Conservation (phyloP, 1,140 invertebrate genomes). For the Brachionus plicatilis region DNA sequence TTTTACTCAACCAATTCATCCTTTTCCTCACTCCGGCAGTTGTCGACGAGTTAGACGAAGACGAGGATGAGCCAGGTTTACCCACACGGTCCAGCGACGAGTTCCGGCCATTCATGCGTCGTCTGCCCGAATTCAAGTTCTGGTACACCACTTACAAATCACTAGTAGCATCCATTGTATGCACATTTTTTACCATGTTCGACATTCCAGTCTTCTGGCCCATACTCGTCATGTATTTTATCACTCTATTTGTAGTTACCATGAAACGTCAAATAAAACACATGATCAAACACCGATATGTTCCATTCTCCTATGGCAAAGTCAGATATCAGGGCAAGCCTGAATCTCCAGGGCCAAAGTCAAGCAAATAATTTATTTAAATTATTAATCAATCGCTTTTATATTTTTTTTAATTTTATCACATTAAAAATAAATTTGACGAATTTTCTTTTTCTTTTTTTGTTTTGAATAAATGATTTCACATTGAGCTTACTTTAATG, state of each 20-base stretch:
- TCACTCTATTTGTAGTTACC: slow-evolving; percentile 92
- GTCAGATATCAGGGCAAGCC: slow-evolving; percentile 63
- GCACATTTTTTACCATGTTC: slow-evolving; percentile 94
- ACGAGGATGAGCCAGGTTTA: slow-evolving; percentile 70
- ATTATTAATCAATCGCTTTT: background rate
- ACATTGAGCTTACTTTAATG: background rate
- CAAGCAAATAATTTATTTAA: slow-evolving; percentile 31
- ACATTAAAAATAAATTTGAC: background rate
- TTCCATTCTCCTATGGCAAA: slow-evolving; percentile 96
- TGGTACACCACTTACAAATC: slow-evolving; percentile 96
- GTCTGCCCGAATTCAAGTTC: slow-evolving; percentile 98
- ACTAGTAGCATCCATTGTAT: slow-evolving; percentile 79
- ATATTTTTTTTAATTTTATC: background rate
- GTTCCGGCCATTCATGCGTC: slow-evolving; percentile 93
- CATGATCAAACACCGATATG: slow-evolving; percentile 98
- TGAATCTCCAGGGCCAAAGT: background rate
- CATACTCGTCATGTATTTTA: slow-evolving; percentile 98
- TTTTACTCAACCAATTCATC: slow-evolving; percentile 97
- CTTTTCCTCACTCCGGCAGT: slow-evolving; percentile 97
- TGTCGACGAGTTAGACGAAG: slow-evolving; percentile 68
- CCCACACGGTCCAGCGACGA: slow-evolving; percentile 92
- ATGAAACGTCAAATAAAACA: slow-evolving; percentile 99
- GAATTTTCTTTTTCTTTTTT: slow-evolving; percentile 4
- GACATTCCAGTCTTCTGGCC: slow-evolving; percentile 99
- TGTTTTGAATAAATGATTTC: background rate